Evolutionary conservation across 2,797 vertebrate genomes (phyloP).

Genomic region (Poeciliopsis presidionis): DNA sequence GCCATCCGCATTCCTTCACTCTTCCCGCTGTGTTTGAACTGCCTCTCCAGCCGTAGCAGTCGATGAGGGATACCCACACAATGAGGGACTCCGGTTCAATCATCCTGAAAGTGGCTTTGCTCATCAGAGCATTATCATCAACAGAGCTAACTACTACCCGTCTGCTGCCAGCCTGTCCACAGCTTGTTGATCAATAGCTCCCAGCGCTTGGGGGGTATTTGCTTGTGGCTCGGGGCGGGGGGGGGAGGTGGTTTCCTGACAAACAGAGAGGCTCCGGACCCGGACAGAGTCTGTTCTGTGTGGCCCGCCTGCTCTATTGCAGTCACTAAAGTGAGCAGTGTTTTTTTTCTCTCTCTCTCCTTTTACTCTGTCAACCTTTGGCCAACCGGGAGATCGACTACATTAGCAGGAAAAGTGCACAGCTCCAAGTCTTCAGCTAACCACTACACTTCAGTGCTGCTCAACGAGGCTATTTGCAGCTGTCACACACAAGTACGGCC

Average conservation of each 20-base stretch:
- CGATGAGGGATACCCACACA: not conserved
- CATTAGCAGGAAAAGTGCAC: conserved; percentile 53
- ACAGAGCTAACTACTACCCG: conserved; percentile 35
- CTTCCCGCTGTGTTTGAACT: conserved; percentile 30
- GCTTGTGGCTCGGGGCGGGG: conserved; percentile 24
- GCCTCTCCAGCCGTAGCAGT: not conserved
- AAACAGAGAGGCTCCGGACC: conserved; percentile 45
- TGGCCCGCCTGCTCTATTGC: not conserved
- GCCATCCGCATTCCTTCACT: conserved; percentile 18
- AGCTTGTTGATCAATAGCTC: conserved; percentile 58
- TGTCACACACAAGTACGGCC: conserved; percentile 54
- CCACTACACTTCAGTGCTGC: conserved; percentile 39
- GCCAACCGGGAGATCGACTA: conserved; percentile 55
- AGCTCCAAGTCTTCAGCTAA: conserved; percentile 31
- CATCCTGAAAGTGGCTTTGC: conserved; percentile 23
- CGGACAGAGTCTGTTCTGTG: conserved; percentile 55
- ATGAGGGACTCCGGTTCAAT: conserved; percentile 6
- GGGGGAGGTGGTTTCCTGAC: conserved; percentile 69
- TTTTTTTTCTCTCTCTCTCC: not conserved
- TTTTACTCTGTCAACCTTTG: conserved; percentile 27
- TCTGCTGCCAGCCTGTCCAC: conserved; percentile 50
- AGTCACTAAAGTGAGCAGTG: conserved; percentile 30
- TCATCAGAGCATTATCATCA: conserved; percentile 37
- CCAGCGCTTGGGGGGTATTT: conserved; percentile 37
- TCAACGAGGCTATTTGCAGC: conserved; percentile 51